Conservation (phyloP, 1,140 invertebrate species). For the Temnothorax longispinosus region DNA sequence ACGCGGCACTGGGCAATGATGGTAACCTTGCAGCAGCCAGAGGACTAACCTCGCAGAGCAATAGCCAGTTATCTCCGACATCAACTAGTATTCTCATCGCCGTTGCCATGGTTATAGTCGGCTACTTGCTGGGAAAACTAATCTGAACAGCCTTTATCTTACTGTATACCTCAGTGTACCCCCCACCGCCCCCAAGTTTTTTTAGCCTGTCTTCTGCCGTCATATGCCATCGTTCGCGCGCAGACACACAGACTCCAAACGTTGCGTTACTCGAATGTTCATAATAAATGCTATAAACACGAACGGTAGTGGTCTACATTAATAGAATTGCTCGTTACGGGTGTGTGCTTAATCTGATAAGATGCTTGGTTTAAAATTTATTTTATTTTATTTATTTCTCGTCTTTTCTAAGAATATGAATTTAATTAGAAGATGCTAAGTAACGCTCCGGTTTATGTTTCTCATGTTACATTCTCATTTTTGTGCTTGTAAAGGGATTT, state of each 20-base stretch:
- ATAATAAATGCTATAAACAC: slow-evolving; percentile 74
- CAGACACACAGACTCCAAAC: slow-evolving; percentile 65
- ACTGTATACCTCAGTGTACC: slow-evolving; percentile 76
- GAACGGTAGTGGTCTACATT: slow-evolving; percentile 72
- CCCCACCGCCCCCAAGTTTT: slow-evolving; percentile 78
- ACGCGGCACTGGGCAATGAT: slow-evolving; percentile 78
- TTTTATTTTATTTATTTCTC: slow-evolving; percentile 32
- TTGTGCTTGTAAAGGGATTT: slow-evolving; percentile 55
- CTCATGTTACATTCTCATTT: slow-evolving; percentile 21
- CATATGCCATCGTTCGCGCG: slow-evolving; percentile 73
- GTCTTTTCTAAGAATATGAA: background rate
- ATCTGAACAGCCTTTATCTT: slow-evolving; percentile 81
- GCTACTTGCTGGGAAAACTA: slow-evolving; percentile 84
- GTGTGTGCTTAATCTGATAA: slow-evolving; percentile 69
- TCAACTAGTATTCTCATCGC: slow-evolving; percentile 79
- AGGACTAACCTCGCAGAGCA: slow-evolving; percentile 76
- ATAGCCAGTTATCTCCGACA: slow-evolving; percentile 72
- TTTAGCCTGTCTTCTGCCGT: slow-evolving; percentile 80
- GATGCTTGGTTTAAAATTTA: slow-evolving; percentile 30
- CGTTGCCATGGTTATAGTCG: slow-evolving; percentile 81
- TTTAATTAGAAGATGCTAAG: slow-evolving; percentile 38
- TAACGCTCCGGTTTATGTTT: slow-evolving; percentile 41
- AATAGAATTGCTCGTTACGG: slow-evolving; percentile 68
- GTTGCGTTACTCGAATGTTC: slow-evolving; percentile 71
- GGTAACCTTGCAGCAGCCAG: slow-evolving; percentile 74